A percentile compares a stretch with the other conserved stretches of the same genome.
Conservation (phyloP, 2,797 vertebrate species). For the Anguilla obscura region DNA sequence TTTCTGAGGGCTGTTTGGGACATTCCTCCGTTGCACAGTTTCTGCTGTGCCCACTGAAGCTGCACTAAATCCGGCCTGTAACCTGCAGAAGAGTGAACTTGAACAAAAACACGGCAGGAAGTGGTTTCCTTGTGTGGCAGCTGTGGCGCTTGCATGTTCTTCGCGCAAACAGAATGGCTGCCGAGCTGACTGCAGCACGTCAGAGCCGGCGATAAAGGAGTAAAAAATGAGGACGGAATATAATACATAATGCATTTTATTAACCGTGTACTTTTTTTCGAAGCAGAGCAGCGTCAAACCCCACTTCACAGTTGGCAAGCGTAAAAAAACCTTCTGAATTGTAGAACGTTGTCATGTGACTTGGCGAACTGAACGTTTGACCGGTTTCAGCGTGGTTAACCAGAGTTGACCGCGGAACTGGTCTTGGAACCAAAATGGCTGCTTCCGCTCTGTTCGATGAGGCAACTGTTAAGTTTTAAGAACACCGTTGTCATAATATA, state of each 20-base stretch:
- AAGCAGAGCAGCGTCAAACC: not conserved
- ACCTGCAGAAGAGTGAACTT: not conserved
- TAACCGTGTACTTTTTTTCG: not conserved
- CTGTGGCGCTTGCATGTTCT: not conserved
- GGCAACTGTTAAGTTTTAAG: not conserved
- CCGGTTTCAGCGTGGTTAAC: too few relatives aligned
- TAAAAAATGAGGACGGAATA: not conserved
- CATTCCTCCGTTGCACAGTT: not conserved
- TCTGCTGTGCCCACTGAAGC: not conserved
- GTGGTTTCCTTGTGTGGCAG: not conserved
- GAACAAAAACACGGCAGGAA: not conserved
- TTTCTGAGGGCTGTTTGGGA: not conserved
- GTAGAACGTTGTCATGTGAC: not conserved
- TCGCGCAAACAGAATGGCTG: not conserved
- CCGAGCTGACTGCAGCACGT: not conserved
- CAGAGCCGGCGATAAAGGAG: too few relatives aligned
- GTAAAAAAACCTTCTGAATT: not conserved
- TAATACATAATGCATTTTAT: not conserved
- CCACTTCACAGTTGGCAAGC: not conserved
- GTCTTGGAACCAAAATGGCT: not conserved
- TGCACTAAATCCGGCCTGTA: not conserved
- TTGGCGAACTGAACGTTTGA: too few relatives aligned
- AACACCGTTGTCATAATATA: not conserved
- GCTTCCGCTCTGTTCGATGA: not conserved
- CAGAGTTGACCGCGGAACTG: too few relatives aligned